These are phyloP conservation scores for Hippotragus niger DNA, from an alignment of 2,113 vertebrate species.

Conservation along the genomic window DNA sequence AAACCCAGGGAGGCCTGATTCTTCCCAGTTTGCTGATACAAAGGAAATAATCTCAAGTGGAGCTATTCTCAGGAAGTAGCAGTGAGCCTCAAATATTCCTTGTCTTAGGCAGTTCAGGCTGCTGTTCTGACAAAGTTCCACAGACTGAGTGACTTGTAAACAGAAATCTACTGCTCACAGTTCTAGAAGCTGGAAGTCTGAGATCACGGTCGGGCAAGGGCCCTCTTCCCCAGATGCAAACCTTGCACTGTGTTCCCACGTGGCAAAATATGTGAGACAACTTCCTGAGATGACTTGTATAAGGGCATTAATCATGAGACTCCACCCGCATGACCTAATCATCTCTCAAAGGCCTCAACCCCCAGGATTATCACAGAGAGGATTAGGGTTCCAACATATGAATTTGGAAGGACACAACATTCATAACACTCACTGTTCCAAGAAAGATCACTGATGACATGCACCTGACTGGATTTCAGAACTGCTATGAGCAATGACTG, in stretches of 20 bases:
- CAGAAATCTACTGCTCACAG: not conserved
- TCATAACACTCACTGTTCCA: not conserved
- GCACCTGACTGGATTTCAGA: not conserved
- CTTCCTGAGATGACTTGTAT: not conserved
- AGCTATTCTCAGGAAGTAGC: not conserved
- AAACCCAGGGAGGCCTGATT: not conserved
- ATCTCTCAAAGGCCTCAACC: not conserved
- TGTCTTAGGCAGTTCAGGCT: not conserved
- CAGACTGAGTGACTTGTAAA: not conserved
- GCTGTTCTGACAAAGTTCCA: not conserved
- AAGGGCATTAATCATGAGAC: not conserved
- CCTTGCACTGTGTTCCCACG: not conserved
- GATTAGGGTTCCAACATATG: not conserved
- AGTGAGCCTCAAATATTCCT: not conserved
- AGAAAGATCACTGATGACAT: not conserved
- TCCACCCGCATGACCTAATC: not conserved
- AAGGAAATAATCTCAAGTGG: not conserved
- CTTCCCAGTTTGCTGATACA: not conserved
- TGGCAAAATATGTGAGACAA: not conserved
- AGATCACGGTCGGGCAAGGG: not conserved
- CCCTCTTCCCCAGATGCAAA: not conserved
- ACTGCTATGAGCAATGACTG: not conserved
- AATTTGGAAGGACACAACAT: not conserved
- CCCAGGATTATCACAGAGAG: not conserved
- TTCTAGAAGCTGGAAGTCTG: not conserved